These are phyloP conservation scores for Chelonoidis abingdonii DNA, from an alignment of 2,113 vertebrate genomes.

Conservation along the genomic window DNA sequence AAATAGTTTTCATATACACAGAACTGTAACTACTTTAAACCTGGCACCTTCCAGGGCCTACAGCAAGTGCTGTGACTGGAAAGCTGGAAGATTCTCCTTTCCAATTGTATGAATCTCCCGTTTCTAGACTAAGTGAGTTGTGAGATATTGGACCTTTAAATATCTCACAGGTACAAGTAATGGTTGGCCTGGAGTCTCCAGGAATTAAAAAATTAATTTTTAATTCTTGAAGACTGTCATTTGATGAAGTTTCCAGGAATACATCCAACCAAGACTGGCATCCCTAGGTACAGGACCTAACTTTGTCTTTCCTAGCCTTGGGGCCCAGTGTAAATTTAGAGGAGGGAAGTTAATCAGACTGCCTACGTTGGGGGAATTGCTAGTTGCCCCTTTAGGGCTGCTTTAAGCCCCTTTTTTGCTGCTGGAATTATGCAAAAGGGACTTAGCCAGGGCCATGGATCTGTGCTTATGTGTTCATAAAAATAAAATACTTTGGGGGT, in stretches of 20 bases:
- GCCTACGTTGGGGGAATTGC: background rate
- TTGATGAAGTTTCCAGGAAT: too few species aligned
- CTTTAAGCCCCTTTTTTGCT: background rate
- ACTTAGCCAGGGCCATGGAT: background rate
- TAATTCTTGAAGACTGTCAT: too few species aligned
- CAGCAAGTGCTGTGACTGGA: background rate
- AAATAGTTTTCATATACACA: background rate
- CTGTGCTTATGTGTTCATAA: background rate
- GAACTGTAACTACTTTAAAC: background rate
- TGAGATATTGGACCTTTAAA: background rate
- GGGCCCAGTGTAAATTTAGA: background rate
- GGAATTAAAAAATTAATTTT: too few species aligned
- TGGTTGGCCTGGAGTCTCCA: too few species aligned
- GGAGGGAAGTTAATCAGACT: background rate
- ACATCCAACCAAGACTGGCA: too few species aligned
- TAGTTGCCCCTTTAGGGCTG: background rate
- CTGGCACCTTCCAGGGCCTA: background rate
- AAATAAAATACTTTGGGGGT: background rate
- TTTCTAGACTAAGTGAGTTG: conserved; percentile 22
- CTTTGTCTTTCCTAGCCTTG: background rate
- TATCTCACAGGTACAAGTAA: background rate
- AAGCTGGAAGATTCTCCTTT: background rate
- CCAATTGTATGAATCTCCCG: background rate
- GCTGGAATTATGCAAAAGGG: background rate
- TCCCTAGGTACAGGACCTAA: background rate